Conservation (phyloP, 2,113 vertebrate genomes). For the Cinclus mexicanus region DNA sequence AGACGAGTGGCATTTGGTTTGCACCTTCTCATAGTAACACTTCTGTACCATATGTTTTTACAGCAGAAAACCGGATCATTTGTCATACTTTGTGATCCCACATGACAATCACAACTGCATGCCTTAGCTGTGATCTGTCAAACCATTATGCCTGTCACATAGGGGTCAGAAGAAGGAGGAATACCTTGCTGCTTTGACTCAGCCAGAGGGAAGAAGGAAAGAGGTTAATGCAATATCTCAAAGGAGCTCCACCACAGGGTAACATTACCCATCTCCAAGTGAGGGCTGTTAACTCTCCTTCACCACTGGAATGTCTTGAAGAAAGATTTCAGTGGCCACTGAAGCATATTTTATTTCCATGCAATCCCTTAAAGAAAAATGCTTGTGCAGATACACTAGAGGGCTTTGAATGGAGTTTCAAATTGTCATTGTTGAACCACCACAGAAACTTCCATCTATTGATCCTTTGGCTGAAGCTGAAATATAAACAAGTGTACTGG, state of each 20-base stretch:
- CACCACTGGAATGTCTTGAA: too few species aligned
- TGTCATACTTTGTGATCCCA: not conserved
- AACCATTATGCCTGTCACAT: not conserved
- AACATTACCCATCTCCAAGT: not conserved
- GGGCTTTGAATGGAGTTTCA: too few species aligned
- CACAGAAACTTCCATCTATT: too few species aligned
- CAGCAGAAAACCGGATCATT: not conserved
- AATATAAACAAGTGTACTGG: too few species aligned
- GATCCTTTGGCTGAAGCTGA: too few species aligned
- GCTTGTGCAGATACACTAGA: too few species aligned
- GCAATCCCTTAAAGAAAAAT: too few species aligned
- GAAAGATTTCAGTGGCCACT: too few species aligned
- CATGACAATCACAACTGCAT: constrained; percentile 11
- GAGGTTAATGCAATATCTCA: not conserved
- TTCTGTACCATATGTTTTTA: constrained; percentile 7
- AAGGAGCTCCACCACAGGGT: not conserved
- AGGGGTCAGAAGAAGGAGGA: not conserved
- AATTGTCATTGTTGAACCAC: too few species aligned
- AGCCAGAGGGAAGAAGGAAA: not conserved
- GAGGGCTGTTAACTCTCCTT: too few species aligned
- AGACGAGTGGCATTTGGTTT: not conserved
- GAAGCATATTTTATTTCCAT: too few species aligned
- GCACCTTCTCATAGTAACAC: not conserved
- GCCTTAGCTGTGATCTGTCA: constrained; percentile 1
- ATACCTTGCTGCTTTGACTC: not conserved